Evolutionary conservation across 2,113 vertebrate genomes (phyloP), one percentile per base, ranked within the genome.

Genomic region (Crotalus helleri): DNA sequence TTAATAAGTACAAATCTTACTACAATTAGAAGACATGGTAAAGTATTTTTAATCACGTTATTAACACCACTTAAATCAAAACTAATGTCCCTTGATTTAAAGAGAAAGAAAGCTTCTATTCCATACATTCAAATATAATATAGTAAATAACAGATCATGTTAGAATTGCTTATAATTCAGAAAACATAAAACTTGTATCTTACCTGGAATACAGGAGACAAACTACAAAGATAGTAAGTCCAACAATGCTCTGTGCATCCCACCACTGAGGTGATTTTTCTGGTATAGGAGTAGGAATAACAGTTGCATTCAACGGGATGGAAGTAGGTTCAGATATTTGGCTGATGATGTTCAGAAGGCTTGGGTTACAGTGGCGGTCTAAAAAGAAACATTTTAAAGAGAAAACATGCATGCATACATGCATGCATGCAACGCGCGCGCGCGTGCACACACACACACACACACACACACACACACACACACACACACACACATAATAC

Each of bases 151-250:
- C 9, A 49, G 49, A 17, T 19, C 59, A 53, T 8, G 3, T 33
- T 23, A 54, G 51, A 29, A 94, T 0, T 59, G 4, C 53, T 88
- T 88, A 8, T 53, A 64, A 86, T 87, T 88, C 69, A 33, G 57
- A 59, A 92, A 92, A 23, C 23, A 29, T 21, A 19, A 49, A 53
- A 64, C 54, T 55, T 88, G 64, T 59, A 74, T 88, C 96, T 95
- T 97, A 99, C 99, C 99, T 99, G 74, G 99, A 99, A 96, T 99
- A 99, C 44, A 99, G 90, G 93, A 99, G 98, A 95, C 99, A 99
- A 49, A 98, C 51, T 92, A 99, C 97, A 93, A 99, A 99, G 93
- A 99, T 96, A 3, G 96, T 1, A 1, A 99, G 95, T 19, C 99
- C 99, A 90, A 98, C 93, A 7, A 98, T 94, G 92, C 97, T 99